Base-by-base conservation (phyloP, 2,888 invertebrate genomes). In the Andricus quercusramuli region DNA sequence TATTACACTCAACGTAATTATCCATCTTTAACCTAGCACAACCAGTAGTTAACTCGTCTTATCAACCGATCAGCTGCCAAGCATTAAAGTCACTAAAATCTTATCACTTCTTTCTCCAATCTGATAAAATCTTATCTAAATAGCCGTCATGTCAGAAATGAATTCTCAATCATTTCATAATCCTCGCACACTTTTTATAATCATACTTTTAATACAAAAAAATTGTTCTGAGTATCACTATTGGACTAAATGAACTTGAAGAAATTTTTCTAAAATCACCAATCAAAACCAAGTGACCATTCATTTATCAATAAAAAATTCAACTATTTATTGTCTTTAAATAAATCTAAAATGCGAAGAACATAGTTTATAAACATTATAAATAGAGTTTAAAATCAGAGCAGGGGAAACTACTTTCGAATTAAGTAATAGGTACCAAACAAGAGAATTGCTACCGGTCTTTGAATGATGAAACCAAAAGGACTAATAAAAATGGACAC, bases 71-170 rank as follows among this genome's bases (percentile, higher is more conserved):
- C 74, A 74, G 56, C 32, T 74, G 37, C 56, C 74, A 74, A 74
- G 74, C 74, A 32, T 74, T 74, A 74, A 74, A 74, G 74, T 56
- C 74, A 74, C 74, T 74, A 74, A 74, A 74, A 56, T 74, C 56
- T 74, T 74, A 74, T 74, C 70, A 44, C 47, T 44, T 51, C 29
- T 32, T 51, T 56, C 51, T 11, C n/a, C n/a, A 37, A 56, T 74
- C 56, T 17, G 56, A 56, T 74, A 32, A 56, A 74, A 70, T 32
- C 20, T 74, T 0, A 74, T 29, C 32, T 56, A 56, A 56, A 56
- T 22, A 1, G 1, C n/a, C 9, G 3, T 1, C n/a, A 56, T 56
- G 11, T 22, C 8, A 22, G 22, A 56, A 22, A 59, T 0, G n/a
- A 59, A 22, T 22, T 22, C 22, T 22, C 3, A 59, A 59, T 13